phyloP scores from a whole-genome alignment of 2,797 vertebrate genomes.

The Buceros bicornis region DNA sequence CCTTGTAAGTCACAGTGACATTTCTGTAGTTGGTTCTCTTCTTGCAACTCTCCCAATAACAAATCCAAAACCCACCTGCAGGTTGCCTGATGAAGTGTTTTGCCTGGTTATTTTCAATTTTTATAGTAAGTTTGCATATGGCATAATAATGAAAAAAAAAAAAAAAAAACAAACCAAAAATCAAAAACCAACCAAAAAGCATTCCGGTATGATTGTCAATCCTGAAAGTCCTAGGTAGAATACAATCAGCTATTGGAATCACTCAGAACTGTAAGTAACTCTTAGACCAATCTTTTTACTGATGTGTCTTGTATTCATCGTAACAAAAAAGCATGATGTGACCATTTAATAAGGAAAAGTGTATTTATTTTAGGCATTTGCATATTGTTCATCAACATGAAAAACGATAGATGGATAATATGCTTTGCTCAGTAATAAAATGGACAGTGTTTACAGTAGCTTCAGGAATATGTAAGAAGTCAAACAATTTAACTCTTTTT shows the following conservation, averaged over 20 bases:
- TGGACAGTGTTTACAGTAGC: neutral
- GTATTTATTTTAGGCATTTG: neutral
- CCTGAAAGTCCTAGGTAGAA: neutral
- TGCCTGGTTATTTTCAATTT: neutral
- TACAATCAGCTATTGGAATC: neutral
- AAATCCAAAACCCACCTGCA: neutral
- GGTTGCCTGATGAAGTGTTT: neutral
- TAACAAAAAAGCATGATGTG: neutral
- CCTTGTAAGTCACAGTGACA: neutral
- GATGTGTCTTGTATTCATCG: neutral
- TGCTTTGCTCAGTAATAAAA: neutral
- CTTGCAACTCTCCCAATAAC: neutral
- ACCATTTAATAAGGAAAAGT: neutral
- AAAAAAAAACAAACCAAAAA: too few relatives aligned
- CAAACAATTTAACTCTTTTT: neutral
- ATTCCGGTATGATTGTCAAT: neutral
- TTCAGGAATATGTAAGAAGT: neutral
- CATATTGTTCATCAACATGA: neutral
- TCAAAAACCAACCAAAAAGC: neutral
- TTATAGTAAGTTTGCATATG: neutral
- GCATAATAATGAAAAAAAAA: neutral
- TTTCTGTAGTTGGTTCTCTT: neutral
- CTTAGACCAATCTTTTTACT: neutral
- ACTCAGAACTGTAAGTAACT: neutral
- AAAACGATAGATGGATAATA: neutral